These are phyloP conservation scores for Netelia inedita DNA, from an alignment of 2,888 invertebrate genomes.

Conservation along the genomic window DNA sequence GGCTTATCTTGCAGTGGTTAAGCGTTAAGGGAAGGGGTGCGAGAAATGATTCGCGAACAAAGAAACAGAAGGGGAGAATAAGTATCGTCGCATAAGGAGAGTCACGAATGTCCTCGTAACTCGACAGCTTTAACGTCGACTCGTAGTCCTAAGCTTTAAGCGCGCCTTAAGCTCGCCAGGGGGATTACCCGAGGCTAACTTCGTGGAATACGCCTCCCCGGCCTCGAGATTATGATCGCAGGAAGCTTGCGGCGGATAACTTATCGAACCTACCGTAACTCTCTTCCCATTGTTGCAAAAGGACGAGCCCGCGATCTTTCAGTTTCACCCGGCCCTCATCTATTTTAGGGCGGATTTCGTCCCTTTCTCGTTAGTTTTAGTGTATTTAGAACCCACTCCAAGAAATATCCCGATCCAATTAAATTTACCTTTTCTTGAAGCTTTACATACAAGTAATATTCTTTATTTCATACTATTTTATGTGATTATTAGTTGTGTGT, in stretches of 20 bases:
- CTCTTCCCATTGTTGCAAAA: conserved; percentile 25
- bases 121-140: conserved; percentile 73
- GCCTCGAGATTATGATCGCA: conserved; percentile 73
- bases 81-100: conserved; percentile 53
- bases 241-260: conserved; percentile 69
- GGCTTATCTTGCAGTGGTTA: no score
- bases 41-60: background rate
- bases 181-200: conserved; percentile 76
- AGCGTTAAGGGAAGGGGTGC: no score
- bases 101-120: conserved; percentile 71
- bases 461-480: no score
- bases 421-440: background rate
- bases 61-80: conserved; percentile 19
- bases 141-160: conserved; percentile 71
- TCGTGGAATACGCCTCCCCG: conserved; percentile 72
- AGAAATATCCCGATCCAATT: background rate
- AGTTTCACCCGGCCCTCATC: background rate
- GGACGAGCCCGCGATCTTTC: conserved; percentile 21
- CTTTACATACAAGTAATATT: no score
- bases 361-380: background rate
- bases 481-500: no score
- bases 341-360: conserved; percentile 1
- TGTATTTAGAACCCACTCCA: background rate
- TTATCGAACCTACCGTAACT: conserved; percentile 67
- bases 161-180: conserved; percentile 74